Evolutionary conservation across 2,888 invertebrate genomes (phyloP), one percentile per base, ranked within the genome.

Genomic region (Callinectes sapidus): DNA sequence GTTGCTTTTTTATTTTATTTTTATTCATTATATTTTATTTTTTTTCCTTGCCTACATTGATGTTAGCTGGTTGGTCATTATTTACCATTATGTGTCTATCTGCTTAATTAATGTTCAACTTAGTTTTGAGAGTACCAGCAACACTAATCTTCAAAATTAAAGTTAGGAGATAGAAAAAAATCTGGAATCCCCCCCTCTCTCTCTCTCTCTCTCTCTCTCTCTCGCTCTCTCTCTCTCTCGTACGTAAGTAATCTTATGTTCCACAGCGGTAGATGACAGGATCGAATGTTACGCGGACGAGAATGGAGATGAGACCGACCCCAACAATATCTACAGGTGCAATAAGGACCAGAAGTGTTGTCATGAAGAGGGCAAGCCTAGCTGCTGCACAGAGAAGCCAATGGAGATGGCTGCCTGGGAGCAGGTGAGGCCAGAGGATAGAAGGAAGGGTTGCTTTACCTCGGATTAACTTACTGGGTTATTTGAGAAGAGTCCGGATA

Each of bases 291-390:
- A 87, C 61, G 88, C 77, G 23, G 91, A 94, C 54, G 89, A 88
- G 66, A 13, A 90, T 0, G 92, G 92, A 0, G 32, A 42, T 35
- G 92, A 92, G 35, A 61, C 86, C 18, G 92, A 94, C 87, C 93
- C 94, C 1, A 94, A 94, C 89, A 94, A 94, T 91, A 92, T 94
- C 71, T 94, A 93, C 93, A 92, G 42, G 6, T 94, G 94, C 48
- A 55, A 14, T 10, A 23, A 39, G 16, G 81, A 81, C 8, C 89
- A 93, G 39, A 92, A 61, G 23, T 94, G 94, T 89, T 94, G 94
- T 71, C 90, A 89, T 6, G 94, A 93, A 35, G 42, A 87, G 6
- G 92, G 92, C 0, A 14, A 48, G 8, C 92, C 93, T 3, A 71
- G 93, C 0, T 94, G 94, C 88, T 94, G 94, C 77, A 61, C 32